Conservation (phyloP, 2,888 invertebrate species). For the Notodonta dromedarius region DNA sequence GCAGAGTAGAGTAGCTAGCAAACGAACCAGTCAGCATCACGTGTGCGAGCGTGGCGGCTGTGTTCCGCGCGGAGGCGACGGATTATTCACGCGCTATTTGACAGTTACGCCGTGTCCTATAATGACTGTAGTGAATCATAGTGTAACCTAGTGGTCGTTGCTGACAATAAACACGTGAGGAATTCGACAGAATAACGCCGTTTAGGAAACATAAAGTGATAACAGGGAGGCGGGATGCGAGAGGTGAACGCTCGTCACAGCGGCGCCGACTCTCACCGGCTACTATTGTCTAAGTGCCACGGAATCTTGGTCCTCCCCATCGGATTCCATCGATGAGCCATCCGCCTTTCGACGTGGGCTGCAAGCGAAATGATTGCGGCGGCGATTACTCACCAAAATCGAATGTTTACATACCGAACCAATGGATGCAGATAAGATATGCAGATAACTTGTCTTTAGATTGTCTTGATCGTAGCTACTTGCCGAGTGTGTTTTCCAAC, state of each 20-base stretch:
- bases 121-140: conserved; percentile 68
- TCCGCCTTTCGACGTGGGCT: conserved; percentile 71
- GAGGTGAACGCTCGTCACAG: conserved; percentile 82
- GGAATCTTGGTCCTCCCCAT: conserved; percentile 83
- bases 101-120: conserved; percentile 74
- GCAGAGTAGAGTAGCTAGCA: conserved; percentile 39
- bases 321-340: conserved; percentile 77
- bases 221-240: conserved; percentile 70
- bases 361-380: conserved; percentile 66
- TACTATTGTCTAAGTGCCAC: conserved; percentile 82
- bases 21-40: conserved; percentile 80
- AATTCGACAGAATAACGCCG: conserved; percentile 43
- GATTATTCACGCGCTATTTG: conserved; percentile 77
- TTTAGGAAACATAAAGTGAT: conserved; percentile 52
- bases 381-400: conserved; percentile 59
- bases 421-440: conserved; percentile 72
- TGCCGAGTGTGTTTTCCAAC: conserved; percentile 34
- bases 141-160: conserved; percentile 72
- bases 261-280: conserved; percentile 82
- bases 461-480: conserved; percentile 30
- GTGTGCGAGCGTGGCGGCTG: conserved; percentile 70
- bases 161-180: conserved; percentile 59
- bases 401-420: conserved; percentile 59
- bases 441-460: conserved; percentile 43
- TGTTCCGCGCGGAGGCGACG: conserved; percentile 48